Percentiles rank a stretch among this genome's conserved stretches.
These are phyloP conservation scores for Blera fallax DNA, from an alignment of 2,888 invertebrate species.

Conservation along the genomic window DNA sequence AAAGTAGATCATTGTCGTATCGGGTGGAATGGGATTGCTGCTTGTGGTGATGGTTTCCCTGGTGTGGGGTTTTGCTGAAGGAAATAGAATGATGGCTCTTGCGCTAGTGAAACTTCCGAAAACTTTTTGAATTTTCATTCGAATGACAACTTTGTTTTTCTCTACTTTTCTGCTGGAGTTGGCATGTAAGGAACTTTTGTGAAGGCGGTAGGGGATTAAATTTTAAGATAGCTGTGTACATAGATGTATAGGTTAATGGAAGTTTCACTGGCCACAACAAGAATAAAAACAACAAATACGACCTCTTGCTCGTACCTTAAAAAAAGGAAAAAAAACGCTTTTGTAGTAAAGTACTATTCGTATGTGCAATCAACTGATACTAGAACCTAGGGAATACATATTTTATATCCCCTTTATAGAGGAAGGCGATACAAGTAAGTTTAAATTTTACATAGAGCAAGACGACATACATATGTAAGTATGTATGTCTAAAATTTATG, in stretches of 20 bases:
- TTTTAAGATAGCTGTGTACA: conserved; percentile 7
- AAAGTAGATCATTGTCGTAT: conserved; percentile 71
- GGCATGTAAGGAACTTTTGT: conserved; percentile 45
- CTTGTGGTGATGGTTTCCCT: not conserved
- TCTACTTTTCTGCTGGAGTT: conserved; percentile 55
- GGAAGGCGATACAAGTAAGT: not conserved
- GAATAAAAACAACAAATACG: not conserved
- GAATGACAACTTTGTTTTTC: conserved; percentile 67
- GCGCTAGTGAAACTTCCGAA: conserved; percentile 64
- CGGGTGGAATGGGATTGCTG: conserved; percentile 25
- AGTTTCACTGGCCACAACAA: not conserved
- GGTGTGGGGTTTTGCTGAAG: not conserved
- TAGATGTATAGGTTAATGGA: not conserved
- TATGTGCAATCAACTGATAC: not conserved
- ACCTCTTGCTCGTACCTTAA: not conserved
- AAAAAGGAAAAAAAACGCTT: not conserved
- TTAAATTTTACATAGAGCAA: too few species aligned
- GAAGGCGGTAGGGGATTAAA: conserved; percentile 40
- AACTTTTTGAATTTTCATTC: conserved; percentile 72
- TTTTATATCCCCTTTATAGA: not conserved
- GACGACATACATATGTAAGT: too few species aligned
- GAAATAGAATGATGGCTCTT: conserved; percentile 65
- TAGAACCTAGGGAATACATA: not conserved
- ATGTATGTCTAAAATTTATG: too few species aligned
- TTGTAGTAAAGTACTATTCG: not conserved